Base-by-base conservation (phyloP, 2,113 vertebrate genomes). In the Eptesicus fuscus region DNA sequence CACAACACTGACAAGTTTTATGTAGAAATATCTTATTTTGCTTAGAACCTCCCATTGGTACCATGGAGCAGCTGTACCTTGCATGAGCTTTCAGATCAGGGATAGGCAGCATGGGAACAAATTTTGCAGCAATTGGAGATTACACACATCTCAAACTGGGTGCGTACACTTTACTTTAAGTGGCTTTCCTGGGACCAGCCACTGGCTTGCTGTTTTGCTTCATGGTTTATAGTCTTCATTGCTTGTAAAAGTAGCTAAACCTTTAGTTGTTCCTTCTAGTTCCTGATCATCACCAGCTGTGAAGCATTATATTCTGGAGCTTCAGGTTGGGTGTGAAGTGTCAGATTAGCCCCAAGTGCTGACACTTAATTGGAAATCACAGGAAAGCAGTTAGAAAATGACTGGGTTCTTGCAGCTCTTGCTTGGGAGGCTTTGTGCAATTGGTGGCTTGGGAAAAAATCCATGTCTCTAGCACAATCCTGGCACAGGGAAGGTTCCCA, bases 51-150 rank as follows among this genome's bases (percentile, higher is more conserved):
- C 88, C 6, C 22, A 3, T 7, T 44, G 78, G 37, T 13, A 14
- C 42, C 28, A 14, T 42, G 59, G 22, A 88, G 37, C 22, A 63
- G 42, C 65, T 63, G 13, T 56, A 42, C 1, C 16, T 67, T 40
- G 30, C 4, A 0, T 23, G 40, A 30, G 3, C 23, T 25, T 88
- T 87, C 3, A 30, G 65, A 79, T 83, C 67, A 22, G 0, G 8
- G 51, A 77, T 56, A 63, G 80, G 23, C 8, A 49, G 7, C 9
- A n/a, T 17, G 25, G 70, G 63, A 84, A 74, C 23, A 59, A 4
- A 47, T 35, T 74, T 95, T 92, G 63, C 42, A 96, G 56, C 88
- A 65, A 88, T 78, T 91, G 91, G 88, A 93, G 86, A 94, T 73
- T 59, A 12, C 85, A 11, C 30, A 4, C 47, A 11, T 32, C 69